Evolutionary conservation across 2,113 vertebrate species (phyloP).

Genomic region (Archocentrus centrarchus): DNA sequence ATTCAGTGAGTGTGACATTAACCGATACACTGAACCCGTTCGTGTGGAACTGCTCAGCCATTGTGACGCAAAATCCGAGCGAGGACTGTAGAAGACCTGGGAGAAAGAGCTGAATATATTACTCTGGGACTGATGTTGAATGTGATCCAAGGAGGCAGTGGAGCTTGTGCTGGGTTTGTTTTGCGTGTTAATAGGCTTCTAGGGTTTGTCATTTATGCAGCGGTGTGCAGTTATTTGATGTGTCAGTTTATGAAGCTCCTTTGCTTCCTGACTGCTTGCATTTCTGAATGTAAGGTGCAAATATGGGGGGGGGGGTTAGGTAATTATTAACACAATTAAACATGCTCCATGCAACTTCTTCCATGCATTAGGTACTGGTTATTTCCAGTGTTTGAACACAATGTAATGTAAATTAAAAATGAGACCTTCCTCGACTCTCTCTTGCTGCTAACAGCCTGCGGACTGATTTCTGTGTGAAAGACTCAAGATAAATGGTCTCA

Average conservation of each 20-base stretch:
- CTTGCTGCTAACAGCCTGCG: no score
- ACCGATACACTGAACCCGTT: background rate
- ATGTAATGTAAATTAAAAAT: background rate
- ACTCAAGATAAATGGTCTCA: background rate
- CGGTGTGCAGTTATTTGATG: background rate
- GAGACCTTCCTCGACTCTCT: no score
- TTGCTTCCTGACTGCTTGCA: background rate
- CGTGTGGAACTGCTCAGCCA: background rate
- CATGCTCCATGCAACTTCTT: background rate
- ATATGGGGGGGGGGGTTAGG: no score
- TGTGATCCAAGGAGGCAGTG: background rate
- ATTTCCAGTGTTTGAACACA: background rate
- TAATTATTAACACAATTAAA: background rate
- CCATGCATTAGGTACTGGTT: background rate
- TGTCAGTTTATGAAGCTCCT: background rate
- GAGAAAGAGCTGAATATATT: constrained; percentile 7
- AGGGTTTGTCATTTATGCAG: background rate
- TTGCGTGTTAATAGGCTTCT: background rate
- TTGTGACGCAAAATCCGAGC: background rate
- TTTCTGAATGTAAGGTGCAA: background rate
- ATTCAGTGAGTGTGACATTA: constrained; percentile 10
- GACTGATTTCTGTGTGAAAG: background rate
- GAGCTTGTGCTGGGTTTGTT: constrained; percentile 4
- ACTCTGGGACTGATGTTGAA: constrained; percentile 3
- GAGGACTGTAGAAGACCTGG: background rate